phyloP scores from a whole-genome alignment of 2,797 vertebrate genomes.

The Notolepis coatsorum region DNA sequence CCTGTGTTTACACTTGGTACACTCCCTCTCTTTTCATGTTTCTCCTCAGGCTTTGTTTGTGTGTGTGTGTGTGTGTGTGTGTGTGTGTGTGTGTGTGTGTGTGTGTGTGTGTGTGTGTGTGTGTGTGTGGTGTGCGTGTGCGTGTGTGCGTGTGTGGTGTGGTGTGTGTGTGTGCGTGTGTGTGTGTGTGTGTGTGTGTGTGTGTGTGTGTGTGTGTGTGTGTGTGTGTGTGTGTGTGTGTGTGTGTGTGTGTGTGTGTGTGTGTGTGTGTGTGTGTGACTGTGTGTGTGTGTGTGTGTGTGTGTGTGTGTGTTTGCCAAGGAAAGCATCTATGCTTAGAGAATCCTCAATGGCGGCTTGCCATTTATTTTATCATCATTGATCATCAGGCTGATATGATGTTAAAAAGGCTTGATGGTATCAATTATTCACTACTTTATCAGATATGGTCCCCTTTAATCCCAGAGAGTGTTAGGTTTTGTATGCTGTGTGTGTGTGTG shows the following conservation, averaged over 20 bases:
- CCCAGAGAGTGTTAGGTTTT: neutral
- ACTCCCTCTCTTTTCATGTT: slow-evolving; percentile 55
- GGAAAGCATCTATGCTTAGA: slow-evolving; percentile 36
- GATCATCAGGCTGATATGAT: slow-evolving; percentile 65
- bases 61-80: slow-evolving; percentile 6
- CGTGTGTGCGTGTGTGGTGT: neutral
- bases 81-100: neutral
- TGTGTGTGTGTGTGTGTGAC: slow-evolving; percentile 6
- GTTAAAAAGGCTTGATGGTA: slow-evolving; percentile 67
- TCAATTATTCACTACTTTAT: slow-evolving; percentile 69
- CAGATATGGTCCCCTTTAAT: slow-evolving; percentile 21
- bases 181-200: neutral
- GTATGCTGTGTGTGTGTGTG: no score
- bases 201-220: neutral
- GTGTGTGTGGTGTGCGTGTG: slow-evolving; percentile 20
- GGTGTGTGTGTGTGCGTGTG: slow-evolving; percentile 9
- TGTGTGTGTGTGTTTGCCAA: slow-evolving; percentile 30
- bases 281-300: neutral
- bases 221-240: neutral
- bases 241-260: slow-evolving; percentile 3
- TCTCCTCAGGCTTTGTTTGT: slow-evolving; percentile 18
- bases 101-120: neutral
- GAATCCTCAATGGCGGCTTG: slow-evolving; percentile 49
- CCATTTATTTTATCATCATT: slow-evolving; percentile 60
- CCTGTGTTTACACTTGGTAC: slow-evolving; percentile 55